Conservation (phyloP, 2,888 invertebrate genomes). For the Zeuzera pyrina region DNA sequence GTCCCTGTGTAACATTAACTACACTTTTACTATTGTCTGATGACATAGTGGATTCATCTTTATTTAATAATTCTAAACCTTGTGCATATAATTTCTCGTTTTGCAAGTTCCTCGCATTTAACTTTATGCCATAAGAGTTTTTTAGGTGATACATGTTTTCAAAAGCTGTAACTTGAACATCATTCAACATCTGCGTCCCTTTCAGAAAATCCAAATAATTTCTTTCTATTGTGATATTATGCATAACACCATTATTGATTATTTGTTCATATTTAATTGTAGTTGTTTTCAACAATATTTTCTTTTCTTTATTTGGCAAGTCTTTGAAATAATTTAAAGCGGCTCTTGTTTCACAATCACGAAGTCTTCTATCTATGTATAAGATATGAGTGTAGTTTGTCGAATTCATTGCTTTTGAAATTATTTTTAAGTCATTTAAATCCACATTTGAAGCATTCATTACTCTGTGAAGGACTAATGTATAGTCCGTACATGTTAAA, state of each 20-base stretch:
- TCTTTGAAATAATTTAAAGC: constrained; percentile 48
- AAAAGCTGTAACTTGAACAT: constrained; percentile 35
- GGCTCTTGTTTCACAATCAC: constrained; percentile 44
- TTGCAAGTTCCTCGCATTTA: constrained; percentile 41
- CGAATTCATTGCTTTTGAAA: constrained; percentile 40
- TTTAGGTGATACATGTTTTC: constrained; percentile 57
- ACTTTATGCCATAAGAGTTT: constrained; percentile 40
- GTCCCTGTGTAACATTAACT: constrained; percentile 31
- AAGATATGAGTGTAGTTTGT: constrained; percentile 42
- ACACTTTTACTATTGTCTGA: constrained; percentile 38
- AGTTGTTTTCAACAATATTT: constrained; percentile 38
- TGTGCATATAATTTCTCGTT: constrained; percentile 32
- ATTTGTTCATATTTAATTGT: constrained; percentile 56
- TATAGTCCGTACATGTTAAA: constrained; percentile 48
- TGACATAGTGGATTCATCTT: constrained; percentile 26
- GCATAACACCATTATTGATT: constrained; percentile 26
- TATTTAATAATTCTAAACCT: constrained; percentile 28
- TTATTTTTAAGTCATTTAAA: constrained; percentile 45
- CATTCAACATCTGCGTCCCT: constrained; percentile 38
- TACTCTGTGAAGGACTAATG: constrained; percentile 51
- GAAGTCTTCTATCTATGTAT: constrained; percentile 52
- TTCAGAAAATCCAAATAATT: constrained; percentile 64
- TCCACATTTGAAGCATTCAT: constrained; percentile 36
- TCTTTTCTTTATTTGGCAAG: constrained; percentile 36
- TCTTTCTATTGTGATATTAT: constrained; percentile 37